Evolutionary conservation across 2,888 invertebrate genomes (phyloP).

Genomic region (Agrypnus murinus): DNA sequence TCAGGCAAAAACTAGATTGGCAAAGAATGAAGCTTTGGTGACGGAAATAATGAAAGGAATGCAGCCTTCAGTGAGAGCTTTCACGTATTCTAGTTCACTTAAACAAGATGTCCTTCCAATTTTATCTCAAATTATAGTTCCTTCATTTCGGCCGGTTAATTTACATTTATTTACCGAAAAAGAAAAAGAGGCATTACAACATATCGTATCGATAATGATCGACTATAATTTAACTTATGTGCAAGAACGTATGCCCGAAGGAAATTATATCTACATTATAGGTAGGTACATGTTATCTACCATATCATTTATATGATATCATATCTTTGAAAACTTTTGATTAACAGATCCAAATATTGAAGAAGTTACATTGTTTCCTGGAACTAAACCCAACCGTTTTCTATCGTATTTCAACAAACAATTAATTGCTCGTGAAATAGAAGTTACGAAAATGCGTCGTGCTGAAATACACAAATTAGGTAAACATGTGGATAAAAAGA

Average conservation of each 20-base stretch:
- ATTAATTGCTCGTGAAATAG: slow-evolving; percentile 87
- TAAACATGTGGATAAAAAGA: slow-evolving; percentile 41
- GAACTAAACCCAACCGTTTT: slow-evolving; percentile 60
- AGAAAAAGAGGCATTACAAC: slow-evolving; percentile 81
- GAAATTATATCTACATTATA: slow-evolving; percentile 79
- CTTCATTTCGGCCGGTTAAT: slow-evolving; percentile 82
- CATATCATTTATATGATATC: too few species aligned
- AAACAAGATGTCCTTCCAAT: slow-evolving; percentile 83
- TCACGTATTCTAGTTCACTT: slow-evolving; percentile 71
- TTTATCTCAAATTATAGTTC: slow-evolving; percentile 82
- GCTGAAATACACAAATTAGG: slow-evolving; percentile 60
- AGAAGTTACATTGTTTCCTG: slow-evolving; percentile 74
- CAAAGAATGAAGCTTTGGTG: slow-evolving; percentile 74
- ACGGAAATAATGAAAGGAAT: slow-evolving; percentile 79
- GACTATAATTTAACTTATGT: slow-evolving; percentile 90
- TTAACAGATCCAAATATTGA: slow-evolving; percentile 87
- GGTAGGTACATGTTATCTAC: slow-evolving; percentile 63
- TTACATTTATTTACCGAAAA: slow-evolving; percentile 81
- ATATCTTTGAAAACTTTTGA: not conserved
- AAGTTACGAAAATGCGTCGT: slow-evolving; percentile 83
- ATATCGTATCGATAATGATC: slow-evolving; percentile 88
- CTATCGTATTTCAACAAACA: slow-evolving; percentile 84
- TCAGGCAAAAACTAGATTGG: slow-evolving; percentile 75
- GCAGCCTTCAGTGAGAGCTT: slow-evolving; percentile 73
- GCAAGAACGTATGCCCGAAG: slow-evolving; percentile 86